A percentile compares a stretch with the other conserved stretches of the same genome.
These are phyloP conservation scores for Drosophila kanekoi DNA, from an alignment of 2,888 invertebrate species.

Conservation along the genomic window DNA sequence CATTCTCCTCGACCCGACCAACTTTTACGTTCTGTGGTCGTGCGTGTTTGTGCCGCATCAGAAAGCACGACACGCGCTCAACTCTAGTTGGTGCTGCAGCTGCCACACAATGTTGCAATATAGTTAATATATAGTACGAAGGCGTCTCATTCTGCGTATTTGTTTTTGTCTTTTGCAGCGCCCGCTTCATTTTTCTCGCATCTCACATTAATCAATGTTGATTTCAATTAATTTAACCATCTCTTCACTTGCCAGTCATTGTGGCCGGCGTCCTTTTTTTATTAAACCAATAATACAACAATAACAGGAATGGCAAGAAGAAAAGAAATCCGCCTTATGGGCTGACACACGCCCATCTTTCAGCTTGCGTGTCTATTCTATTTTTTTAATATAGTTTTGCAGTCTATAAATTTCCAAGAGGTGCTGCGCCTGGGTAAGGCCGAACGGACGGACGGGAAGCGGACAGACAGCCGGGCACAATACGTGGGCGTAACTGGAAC, in stretches of 20 bases:
- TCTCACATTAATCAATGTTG: constrained; percentile 82
- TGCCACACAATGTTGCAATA: constrained; percentile 43
- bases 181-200: constrained; percentile 63
- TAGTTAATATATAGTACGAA: constrained; percentile 33
- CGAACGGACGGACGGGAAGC: neutral
- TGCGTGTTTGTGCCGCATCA: neutral
- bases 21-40: too few relatives aligned
- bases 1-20: too few relatives aligned
- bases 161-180: constrained; percentile 39
- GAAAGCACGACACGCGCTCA: neutral
- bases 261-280: constrained; percentile 57
- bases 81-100: constrained; percentile 15
- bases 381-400: constrained; percentile 65
- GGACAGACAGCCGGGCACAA: neutral
- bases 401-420: constrained; percentile 76
- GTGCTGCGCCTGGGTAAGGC: constrained; percentile 52
- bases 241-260: constrained; percentile 76
- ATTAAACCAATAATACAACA: constrained; percentile 60
- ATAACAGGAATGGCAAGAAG: constrained; percentile 2
- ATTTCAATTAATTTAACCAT: constrained; percentile 81
- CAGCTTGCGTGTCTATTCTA: constrained; percentile 41
- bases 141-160: constrained; percentile 29
- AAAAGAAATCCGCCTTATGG: constrained; percentile 43
- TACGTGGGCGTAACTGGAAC: constrained; percentile 14
- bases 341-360: constrained; percentile 50